Evolutionary conservation across 2,113 vertebrate genomes (phyloP).

Genomic region (Mugil cephalus): DNA sequence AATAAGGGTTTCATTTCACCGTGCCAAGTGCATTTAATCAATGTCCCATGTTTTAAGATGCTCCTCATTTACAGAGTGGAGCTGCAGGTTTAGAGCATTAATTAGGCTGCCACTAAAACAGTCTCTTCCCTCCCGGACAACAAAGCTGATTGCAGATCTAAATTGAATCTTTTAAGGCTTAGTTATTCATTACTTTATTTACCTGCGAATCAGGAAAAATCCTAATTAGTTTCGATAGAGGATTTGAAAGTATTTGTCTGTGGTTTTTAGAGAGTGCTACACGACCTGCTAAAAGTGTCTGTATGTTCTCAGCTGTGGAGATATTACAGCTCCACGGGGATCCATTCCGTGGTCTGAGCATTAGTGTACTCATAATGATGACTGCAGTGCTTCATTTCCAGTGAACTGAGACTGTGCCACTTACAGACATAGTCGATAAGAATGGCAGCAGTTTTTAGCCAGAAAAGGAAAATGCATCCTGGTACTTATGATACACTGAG

Average conservation of each 20-base stretch:
- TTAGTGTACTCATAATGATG: not conserved
- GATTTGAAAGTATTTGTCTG: constrained; percentile 5
- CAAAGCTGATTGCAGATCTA: constrained; percentile 30
- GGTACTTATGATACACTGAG: constrained; percentile 11
- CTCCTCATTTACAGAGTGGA: constrained; percentile 17
- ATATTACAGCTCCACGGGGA: not conserved
- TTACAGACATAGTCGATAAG: constrained; percentile 2
- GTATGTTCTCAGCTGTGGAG: constrained; percentile 2
- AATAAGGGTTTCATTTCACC: not conserved
- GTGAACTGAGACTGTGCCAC: constrained; percentile 9
- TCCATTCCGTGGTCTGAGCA: not conserved
- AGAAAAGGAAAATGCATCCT: not conserved
- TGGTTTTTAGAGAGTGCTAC: not conserved
- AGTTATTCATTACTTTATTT: constrained; percentile 28
- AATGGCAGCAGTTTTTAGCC: constrained; percentile 7
- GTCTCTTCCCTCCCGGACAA: constrained; percentile 2
- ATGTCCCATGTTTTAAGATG: not conserved
- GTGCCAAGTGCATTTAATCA: constrained; percentile 1
- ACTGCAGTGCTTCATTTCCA: constrained; percentile 3
- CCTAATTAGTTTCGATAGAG: not conserved
- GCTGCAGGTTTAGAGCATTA: constrained; percentile 19
- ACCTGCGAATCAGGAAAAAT: not conserved
- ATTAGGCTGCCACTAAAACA: constrained; percentile 24
- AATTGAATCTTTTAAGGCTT: constrained; percentile 21
- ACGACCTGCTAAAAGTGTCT: not conserved